Evolutionary conservation across 2,113 vertebrate species (phyloP).

Genomic region (Lampris megalopsis): DNA sequence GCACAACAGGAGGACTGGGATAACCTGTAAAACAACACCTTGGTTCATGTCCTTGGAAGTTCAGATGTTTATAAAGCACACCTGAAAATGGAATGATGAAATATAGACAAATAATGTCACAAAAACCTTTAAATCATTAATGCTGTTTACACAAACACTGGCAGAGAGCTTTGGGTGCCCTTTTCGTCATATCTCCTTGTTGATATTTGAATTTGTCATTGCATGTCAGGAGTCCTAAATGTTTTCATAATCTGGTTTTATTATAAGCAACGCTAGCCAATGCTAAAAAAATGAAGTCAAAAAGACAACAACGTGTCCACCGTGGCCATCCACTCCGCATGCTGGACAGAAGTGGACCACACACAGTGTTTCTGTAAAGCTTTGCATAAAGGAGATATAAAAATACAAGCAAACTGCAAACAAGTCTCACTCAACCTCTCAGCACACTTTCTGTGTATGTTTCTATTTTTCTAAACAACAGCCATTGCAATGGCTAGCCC

Average conservation of each 20-base stretch:
- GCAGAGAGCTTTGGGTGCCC: slow-evolving; percentile 65
- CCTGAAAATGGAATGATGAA: slow-evolving; percentile 71
- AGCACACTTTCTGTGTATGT: slow-evolving; percentile 46
- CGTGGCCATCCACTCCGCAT: slow-evolving; percentile 53
- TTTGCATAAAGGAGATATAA: slow-evolving; percentile 77
- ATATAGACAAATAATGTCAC: slow-evolving; percentile 65
- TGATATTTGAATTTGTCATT: slow-evolving; percentile 81
- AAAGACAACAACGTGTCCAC: slow-evolving; percentile 73
- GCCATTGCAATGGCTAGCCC: slow-evolving; percentile 42
- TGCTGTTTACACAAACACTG: slow-evolving; percentile 67
- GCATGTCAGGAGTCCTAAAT: slow-evolving; percentile 74
- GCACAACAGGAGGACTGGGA: slow-evolving; percentile 1
- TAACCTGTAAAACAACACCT: slow-evolving; percentile 50
- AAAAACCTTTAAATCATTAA: slow-evolving; percentile 56
- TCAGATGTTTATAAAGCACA: slow-evolving; percentile 60
- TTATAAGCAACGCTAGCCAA: slow-evolving; percentile 80
- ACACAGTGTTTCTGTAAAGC: slow-evolving; percentile 72
- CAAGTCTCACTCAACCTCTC: slow-evolving; percentile 52
- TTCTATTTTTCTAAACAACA: slow-evolving; percentile 72
- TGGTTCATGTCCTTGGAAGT: slow-evolving; percentile 41
- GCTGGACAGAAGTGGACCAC: slow-evolving; percentile 75
- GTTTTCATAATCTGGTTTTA: slow-evolving; percentile 85
- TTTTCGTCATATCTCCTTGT: slow-evolving; percentile 81
- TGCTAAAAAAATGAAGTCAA: slow-evolving; percentile 81
- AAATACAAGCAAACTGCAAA: slow-evolving; percentile 74